Conservation (phyloP, 2,888 invertebrate genomes). For the Troides aeacus region DNA sequence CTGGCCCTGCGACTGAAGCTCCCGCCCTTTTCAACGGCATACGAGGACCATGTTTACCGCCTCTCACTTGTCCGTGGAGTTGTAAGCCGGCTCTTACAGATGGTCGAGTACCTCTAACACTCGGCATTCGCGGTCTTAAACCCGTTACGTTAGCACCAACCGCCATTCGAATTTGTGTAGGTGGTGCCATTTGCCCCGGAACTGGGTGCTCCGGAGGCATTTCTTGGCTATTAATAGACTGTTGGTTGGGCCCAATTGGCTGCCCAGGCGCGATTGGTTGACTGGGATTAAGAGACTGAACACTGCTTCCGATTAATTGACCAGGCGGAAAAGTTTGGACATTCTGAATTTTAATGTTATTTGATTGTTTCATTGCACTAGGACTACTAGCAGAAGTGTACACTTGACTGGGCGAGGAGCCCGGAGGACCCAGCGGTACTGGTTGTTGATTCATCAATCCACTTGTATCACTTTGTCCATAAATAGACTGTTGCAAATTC, state of each 20-base stretch:
- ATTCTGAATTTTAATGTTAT: constrained; percentile 64
- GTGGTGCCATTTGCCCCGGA: constrained; percentile 52
- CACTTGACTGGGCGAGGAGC: constrained; percentile 47
- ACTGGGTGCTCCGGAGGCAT: constrained; percentile 36
- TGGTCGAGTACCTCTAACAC: constrained; percentile 56
- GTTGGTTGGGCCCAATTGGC: constrained; percentile 39
- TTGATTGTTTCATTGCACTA: constrained; percentile 54
- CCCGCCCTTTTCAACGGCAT: constrained; percentile 70
- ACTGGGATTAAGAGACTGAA: constrained; percentile 38
- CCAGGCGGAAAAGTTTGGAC: constrained; percentile 69
- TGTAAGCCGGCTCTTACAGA: constrained; percentile 66
- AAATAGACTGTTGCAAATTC: constrained; percentile 71
- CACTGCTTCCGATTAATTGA: constrained; percentile 47
- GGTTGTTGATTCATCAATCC: constrained; percentile 45
- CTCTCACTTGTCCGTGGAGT: constrained; percentile 66
- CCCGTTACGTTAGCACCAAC: constrained; percentile 56
- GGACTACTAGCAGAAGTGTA: constrained; percentile 61
- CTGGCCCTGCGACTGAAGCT: constrained; percentile 46
- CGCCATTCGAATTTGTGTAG: constrained; percentile 65
- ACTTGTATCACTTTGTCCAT: constrained; percentile 52
- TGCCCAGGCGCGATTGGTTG: constrained; percentile 43
- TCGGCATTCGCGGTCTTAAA: constrained; percentile 58
- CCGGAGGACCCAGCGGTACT: constrained; percentile 55
- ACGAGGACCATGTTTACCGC: constrained; percentile 54
- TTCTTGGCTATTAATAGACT: constrained; percentile 18